Evolutionary conservation across 1,140 invertebrate species (phyloP).

Genomic region (Episyrphus balteatus): DNA sequence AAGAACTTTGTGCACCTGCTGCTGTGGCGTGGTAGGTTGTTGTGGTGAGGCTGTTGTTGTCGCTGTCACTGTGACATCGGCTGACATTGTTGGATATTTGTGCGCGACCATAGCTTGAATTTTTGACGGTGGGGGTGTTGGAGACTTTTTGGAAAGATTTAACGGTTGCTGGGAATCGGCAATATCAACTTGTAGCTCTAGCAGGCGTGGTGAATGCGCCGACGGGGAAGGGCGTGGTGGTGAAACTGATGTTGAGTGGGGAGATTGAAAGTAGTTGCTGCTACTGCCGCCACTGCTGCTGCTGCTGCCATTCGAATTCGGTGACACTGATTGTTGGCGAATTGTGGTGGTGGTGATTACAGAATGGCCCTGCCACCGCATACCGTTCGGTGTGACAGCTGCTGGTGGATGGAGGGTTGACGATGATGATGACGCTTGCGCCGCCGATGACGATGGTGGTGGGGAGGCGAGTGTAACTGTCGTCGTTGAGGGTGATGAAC

Average conservation of each 20-base stretch:
- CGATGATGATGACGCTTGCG: background rate
- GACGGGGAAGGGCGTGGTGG: slow-evolving; percentile 37
- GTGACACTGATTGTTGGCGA: slow-evolving; percentile 31
- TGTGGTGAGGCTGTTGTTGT: slow-evolving; percentile 10
- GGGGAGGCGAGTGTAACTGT: slow-evolving; percentile 8
- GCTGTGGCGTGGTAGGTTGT: slow-evolving; percentile 7
- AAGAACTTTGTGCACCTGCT: slow-evolving; percentile 43
- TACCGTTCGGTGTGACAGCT: slow-evolving; percentile 10
- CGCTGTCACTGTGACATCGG: slow-evolving; percentile 29
- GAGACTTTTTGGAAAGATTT: slow-evolving; percentile 80
- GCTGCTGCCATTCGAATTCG: slow-evolving; percentile 19
- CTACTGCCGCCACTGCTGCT: slow-evolving; percentile 17
- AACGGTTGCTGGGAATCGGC: slow-evolving; percentile 71
- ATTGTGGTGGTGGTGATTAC: slow-evolving; percentile 40
- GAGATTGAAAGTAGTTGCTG: slow-evolving; percentile 39
- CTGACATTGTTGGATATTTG: slow-evolving; percentile 25
- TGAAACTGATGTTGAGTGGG: slow-evolving; percentile 41
- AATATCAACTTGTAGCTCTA: slow-evolving; percentile 71
- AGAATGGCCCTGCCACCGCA: slow-evolving; percentile 35
- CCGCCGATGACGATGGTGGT: slow-evolving; percentile 6
- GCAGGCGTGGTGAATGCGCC: slow-evolving; percentile 29
- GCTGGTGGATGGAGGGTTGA: background rate
- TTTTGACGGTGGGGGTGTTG: slow-evolving; percentile 59
- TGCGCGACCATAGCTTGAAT: slow-evolving; percentile 23
- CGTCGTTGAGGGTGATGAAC: slow-evolving; percentile 12